Evolutionary conservation across 2,113 vertebrate species (phyloP), one percentile per base, ranked within the genome.

Genomic region (Takifugu flavidus): DNA sequence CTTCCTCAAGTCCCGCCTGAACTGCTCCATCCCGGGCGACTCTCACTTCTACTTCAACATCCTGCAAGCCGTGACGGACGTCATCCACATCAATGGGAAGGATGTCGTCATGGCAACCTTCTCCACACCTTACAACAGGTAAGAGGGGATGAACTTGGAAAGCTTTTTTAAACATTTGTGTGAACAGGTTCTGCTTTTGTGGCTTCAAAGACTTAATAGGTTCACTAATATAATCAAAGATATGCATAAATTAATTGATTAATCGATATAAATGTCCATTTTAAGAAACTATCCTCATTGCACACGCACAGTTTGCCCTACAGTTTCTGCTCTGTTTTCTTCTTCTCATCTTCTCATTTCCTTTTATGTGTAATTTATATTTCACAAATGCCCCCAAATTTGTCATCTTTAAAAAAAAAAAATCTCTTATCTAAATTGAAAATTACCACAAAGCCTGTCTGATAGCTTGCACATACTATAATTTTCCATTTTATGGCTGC

Each of bases 41-140:
- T 98, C 97, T 11, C 97, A 99, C 78, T 99, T 99, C 81, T 99
- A 99, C 87, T 99, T 99, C 67, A 98, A 98, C 90, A 99, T 99
- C 80, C 91, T 99, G 62, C 97, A 99, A 87, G 93, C 97, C 0
- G 96, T 99, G 59, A 98, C 97, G 6, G 89, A 95, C 6, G 95
- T 99, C 85, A 94, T 97, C 68, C 95, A 75, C 80, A 91, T 99
- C 80, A 94, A 92, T 25, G 95, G 97, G 53, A 93, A 86, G 8
- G 94, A 96, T 64, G 92, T 98, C 39, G 94, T 98, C 79, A 92
- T 98, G 91, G 97, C 97, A 52, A 98, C 95, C 25, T 99, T 99
- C 87, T 98, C 97, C 75, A 99, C 97, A 27, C 97, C 97, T 0
- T 98, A 96, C 85, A 99, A 99, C 91, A 99, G 97, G 97, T 99